Percentiles rank a stretch among this genome's conserved stretches.
These are phyloP conservation scores for Anser cygnoides DNA, from an alignment of 2,113 vertebrate genomes.

Conservation along the genomic window DNA sequence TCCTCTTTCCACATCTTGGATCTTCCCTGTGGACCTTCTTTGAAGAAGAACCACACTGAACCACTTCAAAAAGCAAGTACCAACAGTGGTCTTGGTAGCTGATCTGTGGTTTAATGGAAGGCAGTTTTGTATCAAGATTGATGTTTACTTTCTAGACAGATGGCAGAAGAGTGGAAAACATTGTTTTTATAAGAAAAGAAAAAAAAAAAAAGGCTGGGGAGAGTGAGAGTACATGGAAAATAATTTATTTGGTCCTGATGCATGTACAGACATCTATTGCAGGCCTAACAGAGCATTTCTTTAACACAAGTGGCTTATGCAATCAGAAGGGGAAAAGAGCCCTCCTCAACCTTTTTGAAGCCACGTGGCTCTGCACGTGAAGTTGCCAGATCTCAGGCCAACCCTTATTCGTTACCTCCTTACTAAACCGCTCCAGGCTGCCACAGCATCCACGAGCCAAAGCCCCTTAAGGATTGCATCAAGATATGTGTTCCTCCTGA, in stretches of 20 bases:
- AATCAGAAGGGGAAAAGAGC: background rate
- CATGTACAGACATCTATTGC: accelerated
- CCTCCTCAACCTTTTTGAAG: background rate
- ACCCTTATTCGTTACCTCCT: background rate
- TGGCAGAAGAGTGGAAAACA: background rate
- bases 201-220: background rate
- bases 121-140: background rate
- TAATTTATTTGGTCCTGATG: background rate
- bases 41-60: background rate
- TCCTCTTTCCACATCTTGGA: background rate
- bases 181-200: background rate
- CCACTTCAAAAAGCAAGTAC: background rate
- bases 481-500: background rate
- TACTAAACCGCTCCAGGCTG: background rate
- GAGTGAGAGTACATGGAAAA: background rate
- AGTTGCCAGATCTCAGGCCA: background rate
- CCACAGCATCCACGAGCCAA: background rate
- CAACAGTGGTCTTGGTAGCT: background rate
- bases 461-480: background rate
- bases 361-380: background rate
- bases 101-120: background rate
- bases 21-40: background rate
- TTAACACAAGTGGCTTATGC: background rate
- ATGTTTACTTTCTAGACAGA: background rate
- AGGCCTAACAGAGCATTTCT: background rate